phyloP scores from a whole-genome alignment of 2,797 vertebrate genomes.

The Neosilurus mollespiculum region DNA sequence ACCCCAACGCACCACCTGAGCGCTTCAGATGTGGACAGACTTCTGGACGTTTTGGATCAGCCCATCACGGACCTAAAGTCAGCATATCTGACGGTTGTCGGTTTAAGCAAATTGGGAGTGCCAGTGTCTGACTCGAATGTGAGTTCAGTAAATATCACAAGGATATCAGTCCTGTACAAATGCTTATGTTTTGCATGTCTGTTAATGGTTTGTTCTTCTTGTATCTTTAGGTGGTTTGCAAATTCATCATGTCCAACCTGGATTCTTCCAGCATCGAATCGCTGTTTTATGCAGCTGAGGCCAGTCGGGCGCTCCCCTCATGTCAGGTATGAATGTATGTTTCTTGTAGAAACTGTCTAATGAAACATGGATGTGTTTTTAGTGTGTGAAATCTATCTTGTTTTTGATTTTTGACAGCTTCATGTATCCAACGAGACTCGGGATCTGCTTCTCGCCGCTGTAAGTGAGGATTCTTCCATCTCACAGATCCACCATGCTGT shows the following conservation, averaged over 20 bases:
- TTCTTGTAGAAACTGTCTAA: not conserved
- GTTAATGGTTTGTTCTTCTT: not conserved
- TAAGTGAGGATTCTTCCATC: conserved; percentile 92
- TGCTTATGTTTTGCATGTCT: not conserved
- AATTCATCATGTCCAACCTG: conserved; percentile 85
- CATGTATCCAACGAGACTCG: conserved; percentile 92
- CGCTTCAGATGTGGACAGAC: conserved; percentile 80
- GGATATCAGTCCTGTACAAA: not conserved
- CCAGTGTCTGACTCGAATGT: conserved; percentile 81
- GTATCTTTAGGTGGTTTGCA: conserved; percentile 79
- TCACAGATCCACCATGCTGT: conserved; percentile 91
- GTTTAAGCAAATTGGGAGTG: conserved; percentile 79
- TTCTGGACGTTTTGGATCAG: conserved; percentile 79
- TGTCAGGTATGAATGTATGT: conserved; percentile 82
- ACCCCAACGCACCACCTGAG: conserved; percentile 85
- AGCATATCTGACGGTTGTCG: conserved; percentile 86
- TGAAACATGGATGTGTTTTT: not conserved
- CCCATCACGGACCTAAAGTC: conserved; percentile 81
- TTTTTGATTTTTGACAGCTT: conserved; percentile 72
- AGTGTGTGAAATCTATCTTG: no score
- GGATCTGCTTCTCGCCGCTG: conserved; percentile 87
- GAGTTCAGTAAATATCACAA: conserved; percentile 47
- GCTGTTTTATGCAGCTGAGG: conserved; percentile 89
- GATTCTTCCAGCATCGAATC: conserved; percentile 87
- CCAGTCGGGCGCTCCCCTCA: conserved; percentile 83